Conservation (phyloP, 2,888 invertebrate species). For the Cheilosia vernalis region DNA sequence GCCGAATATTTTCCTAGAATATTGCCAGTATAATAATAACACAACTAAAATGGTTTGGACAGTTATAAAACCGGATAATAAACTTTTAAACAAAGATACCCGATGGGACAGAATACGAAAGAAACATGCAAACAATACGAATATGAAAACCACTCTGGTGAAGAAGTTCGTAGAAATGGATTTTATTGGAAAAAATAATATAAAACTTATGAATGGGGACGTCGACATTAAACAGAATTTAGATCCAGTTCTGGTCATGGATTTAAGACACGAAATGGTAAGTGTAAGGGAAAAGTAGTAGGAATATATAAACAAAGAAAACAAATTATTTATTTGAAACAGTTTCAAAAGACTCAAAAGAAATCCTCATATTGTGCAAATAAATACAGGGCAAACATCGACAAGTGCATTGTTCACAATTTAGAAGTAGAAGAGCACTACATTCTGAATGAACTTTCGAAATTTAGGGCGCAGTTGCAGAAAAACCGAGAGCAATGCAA, state of each 20-base stretch:
- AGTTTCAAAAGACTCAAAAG: constrained; percentile 80
- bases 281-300: constrained; percentile 17
- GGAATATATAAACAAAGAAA: background rate
- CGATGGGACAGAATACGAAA: constrained; percentile 83
- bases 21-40: background rate
- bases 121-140: constrained; percentile 77
- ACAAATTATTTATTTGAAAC: background rate
- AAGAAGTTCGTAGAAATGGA: constrained; percentile 82
- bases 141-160: constrained; percentile 80
- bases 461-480: constrained; percentile 81
- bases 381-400: constrained; percentile 77
- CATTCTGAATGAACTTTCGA: constrained; percentile 81
- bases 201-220: constrained; percentile 79
- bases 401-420: constrained; percentile 81
- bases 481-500: constrained; percentile 76
- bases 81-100: constrained; percentile 79
- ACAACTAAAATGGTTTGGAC: constrained; percentile 56
- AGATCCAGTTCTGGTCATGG: constrained; percentile 82
- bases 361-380: constrained; percentile 29
- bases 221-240: constrained; percentile 72
- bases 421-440: constrained; percentile 81
- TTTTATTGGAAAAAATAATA: constrained; percentile 79
- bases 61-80: constrained; percentile 46
- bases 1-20: background rate
- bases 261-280: constrained; percentile 82